Conservation (phyloP, 2,888 invertebrate genomes). For the Pedicia rivosa region DNA sequence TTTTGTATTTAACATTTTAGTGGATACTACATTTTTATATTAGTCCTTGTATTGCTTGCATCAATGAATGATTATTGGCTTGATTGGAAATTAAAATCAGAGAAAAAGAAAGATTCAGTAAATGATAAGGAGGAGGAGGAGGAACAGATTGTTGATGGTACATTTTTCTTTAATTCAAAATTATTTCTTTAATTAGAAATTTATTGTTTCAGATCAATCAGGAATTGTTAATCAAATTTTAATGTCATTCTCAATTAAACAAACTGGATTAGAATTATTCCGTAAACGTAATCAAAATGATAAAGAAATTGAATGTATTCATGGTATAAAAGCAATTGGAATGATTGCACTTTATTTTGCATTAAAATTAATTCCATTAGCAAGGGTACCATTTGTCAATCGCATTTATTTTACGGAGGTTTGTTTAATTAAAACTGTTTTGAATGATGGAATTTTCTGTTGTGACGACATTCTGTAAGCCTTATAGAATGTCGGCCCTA, state of each 20-base stretch:
- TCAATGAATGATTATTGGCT: constrained; percentile 32
- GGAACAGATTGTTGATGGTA: not conserved
- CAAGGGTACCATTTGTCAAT: constrained; percentile 45
- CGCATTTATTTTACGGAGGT: constrained; percentile 43
- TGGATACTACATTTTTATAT: constrained; percentile 30
- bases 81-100: constrained; percentile 4
- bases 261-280: constrained; percentile 39
- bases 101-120: constrained; percentile 18
- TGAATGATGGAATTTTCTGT: too few relatives aligned
- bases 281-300: constrained; percentile 32
- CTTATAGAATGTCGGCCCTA: too few relatives aligned
- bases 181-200: not conserved
- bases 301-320: constrained; percentile 46
- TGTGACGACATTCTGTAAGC: too few relatives aligned
- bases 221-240: constrained; percentile 16
- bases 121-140: constrained; percentile 15
- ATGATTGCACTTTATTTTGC: constrained; percentile 45
- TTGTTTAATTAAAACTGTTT: constrained; percentile 9
- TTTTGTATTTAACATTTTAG: constrained; percentile 21
- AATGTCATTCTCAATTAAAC: constrained; percentile 49
- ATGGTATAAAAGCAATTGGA: constrained; percentile 49
- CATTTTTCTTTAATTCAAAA: constrained; percentile 4
- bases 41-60: constrained; percentile 31
- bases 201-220: not conserved
- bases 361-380: constrained; percentile 48